phyloP scores from a whole-genome alignment of 2,888 invertebrate genomes.

The Lycophotia porphyrea region DNA sequence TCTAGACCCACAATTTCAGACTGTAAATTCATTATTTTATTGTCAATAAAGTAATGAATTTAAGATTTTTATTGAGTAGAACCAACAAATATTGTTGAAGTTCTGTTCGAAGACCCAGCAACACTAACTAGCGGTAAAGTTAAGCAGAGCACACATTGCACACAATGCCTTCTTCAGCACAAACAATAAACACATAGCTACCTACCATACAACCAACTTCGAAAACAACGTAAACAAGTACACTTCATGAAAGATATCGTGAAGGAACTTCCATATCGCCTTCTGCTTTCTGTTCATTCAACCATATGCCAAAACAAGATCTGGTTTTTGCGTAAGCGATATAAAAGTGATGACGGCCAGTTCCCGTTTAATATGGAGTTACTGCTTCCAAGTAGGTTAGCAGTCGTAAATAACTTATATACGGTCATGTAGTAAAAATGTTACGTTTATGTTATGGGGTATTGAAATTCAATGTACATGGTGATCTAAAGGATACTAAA shows the following conservation, averaged over 20 bases:
- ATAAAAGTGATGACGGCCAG: slow-evolving; percentile 43
- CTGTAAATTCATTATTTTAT: too few species aligned
- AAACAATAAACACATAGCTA: not conserved
- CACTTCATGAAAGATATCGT: slow-evolving; percentile 28
- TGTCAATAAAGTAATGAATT: too few species aligned
- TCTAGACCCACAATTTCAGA: too few species aligned
- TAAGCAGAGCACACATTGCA: slow-evolving; percentile 5
- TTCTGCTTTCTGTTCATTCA: slow-evolving; percentile 45
- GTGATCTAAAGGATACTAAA: slow-evolving; percentile 4
- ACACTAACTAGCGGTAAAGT: slow-evolving; percentile 14
- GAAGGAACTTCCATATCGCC: slow-evolving; percentile 8
- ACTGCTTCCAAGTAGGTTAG: slow-evolving; percentile 42
- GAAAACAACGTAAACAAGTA: slow-evolving; percentile 35
- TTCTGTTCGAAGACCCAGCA: slow-evolving; percentile 7
- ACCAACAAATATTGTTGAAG: not conserved
- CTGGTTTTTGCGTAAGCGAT: slow-evolving; percentile 43
- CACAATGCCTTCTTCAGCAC: not conserved
- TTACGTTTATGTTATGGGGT: slow-evolving; percentile 38
- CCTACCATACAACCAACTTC: slow-evolving; percentile 11
- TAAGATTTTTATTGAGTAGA: too few species aligned
- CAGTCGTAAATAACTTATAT: slow-evolving; percentile 49
- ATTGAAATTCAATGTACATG: slow-evolving; percentile 43
- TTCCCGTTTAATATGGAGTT: slow-evolving; percentile 36
- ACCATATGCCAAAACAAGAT: slow-evolving; percentile 42
- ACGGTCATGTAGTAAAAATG: slow-evolving; percentile 48